A percentile compares a stretch with the other conserved stretches of the same genome.
Evolutionary conservation across 2,888 invertebrate species (phyloP).

Genomic region (Argyresthia goedartella): DNA sequence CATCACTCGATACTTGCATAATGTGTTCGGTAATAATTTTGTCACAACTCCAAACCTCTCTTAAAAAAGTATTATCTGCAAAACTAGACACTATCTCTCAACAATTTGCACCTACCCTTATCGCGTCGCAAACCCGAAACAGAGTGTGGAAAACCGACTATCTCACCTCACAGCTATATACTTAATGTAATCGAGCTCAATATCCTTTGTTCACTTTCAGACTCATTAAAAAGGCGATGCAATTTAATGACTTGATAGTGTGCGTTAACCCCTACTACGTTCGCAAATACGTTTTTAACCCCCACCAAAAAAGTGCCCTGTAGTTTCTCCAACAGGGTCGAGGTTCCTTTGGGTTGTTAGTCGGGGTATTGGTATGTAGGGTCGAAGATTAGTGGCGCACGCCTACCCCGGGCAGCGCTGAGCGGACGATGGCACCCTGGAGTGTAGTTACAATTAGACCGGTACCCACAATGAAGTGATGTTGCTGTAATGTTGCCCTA

Average conservation of each 20-base stretch:
- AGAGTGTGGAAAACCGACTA: conserved; percentile 33
- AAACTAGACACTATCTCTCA: background rate
- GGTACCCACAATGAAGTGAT: conserved; percentile 71
- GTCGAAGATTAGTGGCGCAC: conserved; percentile 70
- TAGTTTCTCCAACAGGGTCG: no score
- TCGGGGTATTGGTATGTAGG: conserved; percentile 58
- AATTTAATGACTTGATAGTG: conserved; percentile 72
- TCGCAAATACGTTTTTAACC: conserved; percentile 47
- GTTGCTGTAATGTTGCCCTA: conserved; percentile 61
- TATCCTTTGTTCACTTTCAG: conserved; percentile 72
- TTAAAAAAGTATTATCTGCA: background rate
- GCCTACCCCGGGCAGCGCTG: conserved; percentile 67
- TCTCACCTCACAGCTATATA: conserved; percentile 48
- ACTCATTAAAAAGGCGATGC: conserved; percentile 72
- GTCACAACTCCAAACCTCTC: no score
- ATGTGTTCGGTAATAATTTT: no score
- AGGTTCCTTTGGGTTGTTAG: conserved; percentile 16
- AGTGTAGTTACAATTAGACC: conserved; percentile 71
- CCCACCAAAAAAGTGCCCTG: conserved; percentile 14
- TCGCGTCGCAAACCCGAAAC: background rate
- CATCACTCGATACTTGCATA: no score
- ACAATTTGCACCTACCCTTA: background rate
- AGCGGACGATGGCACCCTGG: conserved; percentile 67
- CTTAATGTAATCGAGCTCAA: conserved; percentile 68
- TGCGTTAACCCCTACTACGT: conserved; percentile 67